Percentiles rank a stretch among this genome's conserved stretches.
These are phyloP conservation scores for Tineola bisselliella DNA, from an alignment of 2,888 invertebrate genomes.

Conservation along the genomic window DNA sequence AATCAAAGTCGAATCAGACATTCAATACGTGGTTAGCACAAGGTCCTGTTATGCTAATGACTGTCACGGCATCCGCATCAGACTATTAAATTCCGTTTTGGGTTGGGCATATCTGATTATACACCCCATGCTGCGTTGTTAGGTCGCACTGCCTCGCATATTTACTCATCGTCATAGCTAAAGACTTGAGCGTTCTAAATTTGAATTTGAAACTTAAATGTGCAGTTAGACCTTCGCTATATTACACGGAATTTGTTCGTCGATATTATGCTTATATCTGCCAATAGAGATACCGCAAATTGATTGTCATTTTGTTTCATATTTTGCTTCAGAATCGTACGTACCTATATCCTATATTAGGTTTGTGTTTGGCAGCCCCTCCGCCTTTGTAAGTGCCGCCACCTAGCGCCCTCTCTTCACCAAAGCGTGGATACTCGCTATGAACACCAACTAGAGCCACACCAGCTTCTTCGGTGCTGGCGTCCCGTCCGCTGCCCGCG, in stretches of 20 bases:
- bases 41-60: constrained; percentile 6
- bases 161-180: background rate
- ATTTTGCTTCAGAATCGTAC: no score
- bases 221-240: no score
- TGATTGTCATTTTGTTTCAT: no score
- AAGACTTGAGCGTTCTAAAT: no score
- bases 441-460: constrained; percentile 90
- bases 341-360: constrained; percentile 90
- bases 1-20: constrained; percentile 3
- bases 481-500: constrained; percentile 70
- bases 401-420: constrained; percentile 84
- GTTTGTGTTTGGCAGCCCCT: constrained; percentile 84
- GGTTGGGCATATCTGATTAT: constrained; percentile 7
- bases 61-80: constrained; percentile 1
- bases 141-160: background rate
- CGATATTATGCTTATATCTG: no score
- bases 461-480: constrained; percentile 81
- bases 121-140: constrained; percentile 1
- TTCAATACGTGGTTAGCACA: background rate
- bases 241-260: no score
- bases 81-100: constrained; percentile 8
- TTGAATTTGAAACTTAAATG: no score
- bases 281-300: no score
- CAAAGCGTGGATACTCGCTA: constrained; percentile 90
- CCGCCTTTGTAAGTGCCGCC: constrained; percentile 80